These are phyloP conservation scores for Miichthys miiuy DNA, from an alignment of 2,797 vertebrate species.

Conservation along the genomic window DNA sequence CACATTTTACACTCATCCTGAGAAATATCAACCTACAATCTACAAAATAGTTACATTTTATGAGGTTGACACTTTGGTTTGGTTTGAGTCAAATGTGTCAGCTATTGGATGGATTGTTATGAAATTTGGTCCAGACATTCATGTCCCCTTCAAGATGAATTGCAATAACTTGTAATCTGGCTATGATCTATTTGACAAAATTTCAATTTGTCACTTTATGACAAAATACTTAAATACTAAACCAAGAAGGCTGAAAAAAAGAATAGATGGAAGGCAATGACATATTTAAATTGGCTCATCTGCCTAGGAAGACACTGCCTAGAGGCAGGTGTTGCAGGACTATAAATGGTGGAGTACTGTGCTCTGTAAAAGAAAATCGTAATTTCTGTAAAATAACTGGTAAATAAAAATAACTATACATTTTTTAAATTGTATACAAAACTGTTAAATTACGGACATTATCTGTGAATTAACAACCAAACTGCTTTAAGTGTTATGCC, in stretches of 20 bases:
- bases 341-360: background rate
- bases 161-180: too few species aligned
- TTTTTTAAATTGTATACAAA: too few species aligned
- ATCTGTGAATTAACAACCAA: too few species aligned
- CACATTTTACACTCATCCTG: background rate
- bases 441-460: too few species aligned
- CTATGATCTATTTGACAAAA: too few species aligned
- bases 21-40: background rate
- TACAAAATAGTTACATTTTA: background rate
- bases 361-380: background rate
- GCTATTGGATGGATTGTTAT: too few species aligned
- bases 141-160: too few species aligned
- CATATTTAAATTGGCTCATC: background rate
- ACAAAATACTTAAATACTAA: background rate
- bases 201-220: background rate
- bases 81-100: background rate
- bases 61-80: background rate
- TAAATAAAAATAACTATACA: too few species aligned
- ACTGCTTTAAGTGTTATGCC: too few species aligned
- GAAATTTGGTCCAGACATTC: background rate
- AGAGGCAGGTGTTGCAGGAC: background rate
- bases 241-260: background rate
- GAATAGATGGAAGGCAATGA: background rate
- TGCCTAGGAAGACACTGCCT: background rate
- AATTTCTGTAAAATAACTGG: too few species aligned